Conservation (phyloP, 1,140 invertebrate genomes). For the Stegodyphus dumicola region DNA sequence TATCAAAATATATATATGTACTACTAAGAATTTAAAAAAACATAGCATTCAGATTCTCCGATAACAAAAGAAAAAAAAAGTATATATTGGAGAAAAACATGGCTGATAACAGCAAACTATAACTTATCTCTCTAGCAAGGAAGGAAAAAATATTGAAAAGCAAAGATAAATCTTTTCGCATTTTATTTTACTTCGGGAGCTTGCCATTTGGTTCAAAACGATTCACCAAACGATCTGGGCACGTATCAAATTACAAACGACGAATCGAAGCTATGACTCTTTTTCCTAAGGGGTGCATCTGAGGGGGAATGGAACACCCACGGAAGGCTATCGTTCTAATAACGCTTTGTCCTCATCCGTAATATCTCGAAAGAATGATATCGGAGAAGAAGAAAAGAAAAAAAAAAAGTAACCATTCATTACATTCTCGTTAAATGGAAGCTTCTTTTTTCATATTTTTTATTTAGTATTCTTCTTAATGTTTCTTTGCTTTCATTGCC, state of each 20-base stretch:
- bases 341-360: conserved; percentile 26
- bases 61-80: no score
- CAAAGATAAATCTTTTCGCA: conserved; percentile 9
- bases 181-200: conserved; percentile 14
- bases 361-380: conserved; percentile 31
- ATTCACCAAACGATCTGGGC: conserved; percentile 23
- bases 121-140: not conserved
- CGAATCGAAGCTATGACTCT: not conserved
- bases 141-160: not conserved
- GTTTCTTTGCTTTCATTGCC: conserved; percentile 2
- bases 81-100: not conserved
- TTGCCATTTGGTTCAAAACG: conserved; percentile 9
- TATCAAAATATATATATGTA: no score
- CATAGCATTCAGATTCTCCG: no score
- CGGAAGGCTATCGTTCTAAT: conserved; percentile 20
- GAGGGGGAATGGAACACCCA: not conserved
- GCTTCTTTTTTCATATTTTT: not conserved
- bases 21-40: no score
- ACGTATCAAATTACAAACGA: conserved; percentile 34
- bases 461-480: no score
- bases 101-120: conserved; percentile 9
- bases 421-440: conserved; percentile 34
- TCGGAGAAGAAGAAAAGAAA: conserved; percentile 2
- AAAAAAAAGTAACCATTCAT: conserved; percentile 3
- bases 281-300: not conserved